Percentiles rank a stretch among this genome's conserved stretches.
These are phyloP conservation scores for Trachelus iudaicus DNA, from an alignment of 2,888 invertebrate species.

Conservation along the genomic window DNA sequence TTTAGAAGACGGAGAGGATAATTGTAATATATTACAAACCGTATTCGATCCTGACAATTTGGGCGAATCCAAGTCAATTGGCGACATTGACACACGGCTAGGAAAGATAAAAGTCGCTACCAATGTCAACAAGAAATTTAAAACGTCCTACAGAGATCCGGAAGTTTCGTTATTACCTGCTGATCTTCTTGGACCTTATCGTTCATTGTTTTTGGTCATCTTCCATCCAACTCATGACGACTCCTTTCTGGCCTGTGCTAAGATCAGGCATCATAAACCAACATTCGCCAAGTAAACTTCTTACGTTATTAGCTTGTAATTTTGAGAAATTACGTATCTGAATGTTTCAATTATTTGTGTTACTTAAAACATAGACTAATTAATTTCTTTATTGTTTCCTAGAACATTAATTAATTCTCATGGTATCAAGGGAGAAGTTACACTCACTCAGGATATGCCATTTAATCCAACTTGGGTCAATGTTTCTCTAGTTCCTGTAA, in stretches of 20 bases:
- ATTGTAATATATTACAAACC: constrained; percentile 86
- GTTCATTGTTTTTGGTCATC: constrained; percentile 83
- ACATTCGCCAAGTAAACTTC: constrained; percentile 76
- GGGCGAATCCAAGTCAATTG: constrained; percentile 76
- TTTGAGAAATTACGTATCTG: not conserved
- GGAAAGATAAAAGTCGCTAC: constrained; percentile 81
- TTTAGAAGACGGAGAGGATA: constrained; percentile 68
- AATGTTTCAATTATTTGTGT: not conserved
- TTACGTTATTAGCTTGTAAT: not conserved
- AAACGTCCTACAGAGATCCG: constrained; percentile 76
- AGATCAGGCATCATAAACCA: constrained; percentile 76
- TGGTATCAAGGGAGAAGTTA: constrained; percentile 84
- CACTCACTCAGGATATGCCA: constrained; percentile 81
- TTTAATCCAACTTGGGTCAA: constrained; percentile 87
- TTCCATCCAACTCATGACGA: constrained; percentile 82
- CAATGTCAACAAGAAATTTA: constrained; percentile 70
- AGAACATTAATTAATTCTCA: constrained; percentile 80
- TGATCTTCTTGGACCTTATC: constrained; percentile 80
- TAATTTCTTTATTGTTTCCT: constrained; percentile 35
- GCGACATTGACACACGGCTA: constrained; percentile 81
- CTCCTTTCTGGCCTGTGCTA: constrained; percentile 85
- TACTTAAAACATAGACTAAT: constrained; percentile 4
- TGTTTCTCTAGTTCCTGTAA: constrained; percentile 76
- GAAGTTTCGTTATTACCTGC: constrained; percentile 77
- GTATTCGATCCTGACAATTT: constrained; percentile 86